phyloP scores from a whole-genome alignment of 2,113 vertebrate genomes.

The Columbina picui region DNA sequence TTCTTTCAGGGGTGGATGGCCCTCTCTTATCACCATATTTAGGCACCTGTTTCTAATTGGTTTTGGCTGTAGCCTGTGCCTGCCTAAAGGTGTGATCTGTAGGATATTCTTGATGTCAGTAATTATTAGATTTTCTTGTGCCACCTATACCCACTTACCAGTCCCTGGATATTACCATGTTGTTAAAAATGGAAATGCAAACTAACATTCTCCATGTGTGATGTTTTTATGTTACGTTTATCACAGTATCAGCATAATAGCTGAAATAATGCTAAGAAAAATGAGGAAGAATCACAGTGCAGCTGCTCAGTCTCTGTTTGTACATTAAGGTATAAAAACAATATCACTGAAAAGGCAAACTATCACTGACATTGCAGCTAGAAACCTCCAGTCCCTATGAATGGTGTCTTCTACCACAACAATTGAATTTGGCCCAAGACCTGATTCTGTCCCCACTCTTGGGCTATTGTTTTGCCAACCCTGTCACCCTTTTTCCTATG shows the following conservation, averaged over 20 bases:
- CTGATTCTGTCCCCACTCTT: background rate
- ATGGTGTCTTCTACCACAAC: background rate
- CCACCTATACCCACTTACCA: background rate
- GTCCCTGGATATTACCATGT: accelerated
- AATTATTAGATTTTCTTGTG: background rate
- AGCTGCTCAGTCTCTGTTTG: background rate
- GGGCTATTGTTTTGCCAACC: background rate
- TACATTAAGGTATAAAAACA: background rate
- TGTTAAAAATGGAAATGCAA: background rate
- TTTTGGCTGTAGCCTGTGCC: background rate
- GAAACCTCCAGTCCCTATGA: background rate
- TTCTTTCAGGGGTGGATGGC: background rate
- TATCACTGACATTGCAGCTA: background rate
- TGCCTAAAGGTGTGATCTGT: background rate
- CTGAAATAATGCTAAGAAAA: background rate
- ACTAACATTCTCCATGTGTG: background rate
- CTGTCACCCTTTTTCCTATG: background rate
- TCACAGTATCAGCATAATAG: background rate
- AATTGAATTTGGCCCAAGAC: background rate
- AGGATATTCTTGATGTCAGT: background rate
- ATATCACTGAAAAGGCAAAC: background rate
- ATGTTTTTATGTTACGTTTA: background rate
- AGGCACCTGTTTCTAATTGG: background rate
- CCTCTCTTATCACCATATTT: accelerated
- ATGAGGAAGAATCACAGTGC: background rate